Base-by-base conservation (phyloP, 2,797 vertebrate species). In the Bryconaethiops microstoma region DNA sequence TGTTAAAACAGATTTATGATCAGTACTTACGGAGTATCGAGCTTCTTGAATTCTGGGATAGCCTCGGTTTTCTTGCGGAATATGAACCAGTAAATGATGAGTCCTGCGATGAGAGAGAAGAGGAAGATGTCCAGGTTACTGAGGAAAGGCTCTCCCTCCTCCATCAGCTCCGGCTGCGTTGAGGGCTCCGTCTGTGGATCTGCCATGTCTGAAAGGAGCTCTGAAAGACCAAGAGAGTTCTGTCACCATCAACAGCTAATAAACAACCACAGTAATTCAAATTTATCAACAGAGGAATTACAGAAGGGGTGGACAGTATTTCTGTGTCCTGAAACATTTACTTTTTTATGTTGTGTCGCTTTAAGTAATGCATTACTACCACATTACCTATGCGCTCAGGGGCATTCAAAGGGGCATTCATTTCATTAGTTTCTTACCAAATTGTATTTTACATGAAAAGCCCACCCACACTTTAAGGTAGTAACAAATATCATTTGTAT, bases 51-150 rank as follows among this genome's bases (percentile, higher is more conserved):
- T 29, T 98, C 97, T 0, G 96, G 96, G 25, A 97, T 77, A 70
- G 97, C 94, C 13, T 98, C 95, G 0, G 96, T 93, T 86, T 97
- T 97, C 93, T 97, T 97, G 82, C 96, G 95, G 86, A 97, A 97
- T 89, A 98, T 90, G 83, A 96, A 93, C 96, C 96, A 99, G 88
- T 98, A 99, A 50, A 97, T 91, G 6, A 96, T 64, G 0, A 98
- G 83, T 0, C 96, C 96, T 0, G 92, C 62, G 23, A 98, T 95
- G 76, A 98, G 86, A 0, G 97, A 94, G 88, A 99, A 93, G 85
- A 99, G 93, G 82, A 99, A 92, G 84, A 99, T 63, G 19, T 99
- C 97, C 0, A 93, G 91, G 89, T 89, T 94, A 91, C 96, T 97
- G 88, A 98, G 92, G n/a, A 96, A 82, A 40, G 93, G 80, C 71